Conservation (phyloP, 2,113 vertebrate genomes). For the Murina feae region DNA sequence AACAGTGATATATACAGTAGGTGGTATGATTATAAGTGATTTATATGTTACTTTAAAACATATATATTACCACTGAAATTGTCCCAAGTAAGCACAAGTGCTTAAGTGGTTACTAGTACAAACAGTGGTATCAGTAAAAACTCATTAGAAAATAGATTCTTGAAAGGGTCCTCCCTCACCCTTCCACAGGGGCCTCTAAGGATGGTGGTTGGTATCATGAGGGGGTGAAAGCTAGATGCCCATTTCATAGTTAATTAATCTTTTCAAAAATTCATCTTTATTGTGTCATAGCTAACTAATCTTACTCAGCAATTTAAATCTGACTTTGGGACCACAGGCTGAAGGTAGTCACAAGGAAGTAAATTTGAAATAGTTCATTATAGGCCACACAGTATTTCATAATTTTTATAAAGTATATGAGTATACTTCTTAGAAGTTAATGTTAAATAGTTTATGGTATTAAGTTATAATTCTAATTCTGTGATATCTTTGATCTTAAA, state of each 20-base stretch:
- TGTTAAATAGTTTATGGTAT: neutral
- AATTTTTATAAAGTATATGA: constrained; percentile 2
- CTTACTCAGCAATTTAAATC: neutral
- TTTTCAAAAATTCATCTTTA: too few relatives aligned
- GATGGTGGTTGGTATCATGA: neutral
- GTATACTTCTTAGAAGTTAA: neutral
- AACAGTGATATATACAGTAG: neutral
- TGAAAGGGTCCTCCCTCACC: neutral
- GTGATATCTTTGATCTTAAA: neutral
- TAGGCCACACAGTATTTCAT: neutral
- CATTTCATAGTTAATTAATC: neutral
- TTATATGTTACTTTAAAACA: constrained; percentile 15
- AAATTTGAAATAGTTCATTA: neutral
- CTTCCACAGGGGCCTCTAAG: neutral
- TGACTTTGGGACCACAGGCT: neutral
- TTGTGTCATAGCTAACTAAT: neutral
- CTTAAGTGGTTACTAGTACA: neutral
- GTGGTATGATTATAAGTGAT: neutral
- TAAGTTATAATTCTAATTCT: constrained; percentile 19
- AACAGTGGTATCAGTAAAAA: constrained; percentile 17
- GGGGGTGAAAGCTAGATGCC: neutral
- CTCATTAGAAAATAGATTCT: neutral
- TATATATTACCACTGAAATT: neutral
- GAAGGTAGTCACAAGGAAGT: neutral
- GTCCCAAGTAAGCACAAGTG: neutral